Conservation (phyloP, 2,888 invertebrate species). For the Nesidiocoris tenuis region DNA sequence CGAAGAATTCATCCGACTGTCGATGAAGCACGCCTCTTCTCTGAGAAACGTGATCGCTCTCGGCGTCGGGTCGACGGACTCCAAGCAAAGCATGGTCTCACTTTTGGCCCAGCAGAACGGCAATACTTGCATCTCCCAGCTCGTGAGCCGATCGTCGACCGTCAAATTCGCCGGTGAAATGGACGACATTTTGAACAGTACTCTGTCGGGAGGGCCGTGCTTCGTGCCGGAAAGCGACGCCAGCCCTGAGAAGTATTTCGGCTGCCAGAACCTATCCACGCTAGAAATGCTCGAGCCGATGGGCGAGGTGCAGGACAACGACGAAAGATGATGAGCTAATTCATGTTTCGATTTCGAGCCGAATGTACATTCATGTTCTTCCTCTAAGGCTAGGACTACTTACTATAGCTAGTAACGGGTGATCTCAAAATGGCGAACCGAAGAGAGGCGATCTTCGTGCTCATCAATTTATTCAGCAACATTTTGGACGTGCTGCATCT, state of each 20-base stretch:
- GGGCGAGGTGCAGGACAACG: slow-evolving; percentile 30
- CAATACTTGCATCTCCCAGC: slow-evolving; percentile 12
- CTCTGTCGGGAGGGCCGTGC: slow-evolving; percentile 58
- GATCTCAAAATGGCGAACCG: too few species aligned
- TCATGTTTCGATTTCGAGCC: too few species aligned
- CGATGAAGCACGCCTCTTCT: slow-evolving; percentile 51
- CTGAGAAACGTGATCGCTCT: slow-evolving; percentile 48
- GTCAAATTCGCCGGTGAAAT: slow-evolving; percentile 28
- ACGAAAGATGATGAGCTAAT: slow-evolving; percentile 26
- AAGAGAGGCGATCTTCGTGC: too few species aligned
- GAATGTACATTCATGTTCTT: too few species aligned
- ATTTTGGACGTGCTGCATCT: too few species aligned
- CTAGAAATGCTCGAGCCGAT: slow-evolving; percentile 46
- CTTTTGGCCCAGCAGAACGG: slow-evolving; percentile 15
- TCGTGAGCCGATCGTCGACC: slow-evolving; percentile 7
- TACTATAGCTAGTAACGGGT: too few species aligned
- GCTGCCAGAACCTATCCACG: slow-evolving; percentile 58
- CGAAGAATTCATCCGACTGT: slow-evolving; percentile 53
- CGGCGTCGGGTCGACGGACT: slow-evolving; percentile 23
- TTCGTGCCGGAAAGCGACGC: slow-evolving; percentile 52
- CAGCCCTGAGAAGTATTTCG: slow-evolving; percentile 55
- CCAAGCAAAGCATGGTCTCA: slow-evolving; percentile 16
- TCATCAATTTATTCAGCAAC: too few species aligned
- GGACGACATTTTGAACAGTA: slow-evolving; percentile 52
- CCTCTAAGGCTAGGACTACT: too few species aligned